Evolutionary conservation across 2,888 invertebrate genomes (phyloP).

Genomic region (Ormyrus thymus): DNA sequence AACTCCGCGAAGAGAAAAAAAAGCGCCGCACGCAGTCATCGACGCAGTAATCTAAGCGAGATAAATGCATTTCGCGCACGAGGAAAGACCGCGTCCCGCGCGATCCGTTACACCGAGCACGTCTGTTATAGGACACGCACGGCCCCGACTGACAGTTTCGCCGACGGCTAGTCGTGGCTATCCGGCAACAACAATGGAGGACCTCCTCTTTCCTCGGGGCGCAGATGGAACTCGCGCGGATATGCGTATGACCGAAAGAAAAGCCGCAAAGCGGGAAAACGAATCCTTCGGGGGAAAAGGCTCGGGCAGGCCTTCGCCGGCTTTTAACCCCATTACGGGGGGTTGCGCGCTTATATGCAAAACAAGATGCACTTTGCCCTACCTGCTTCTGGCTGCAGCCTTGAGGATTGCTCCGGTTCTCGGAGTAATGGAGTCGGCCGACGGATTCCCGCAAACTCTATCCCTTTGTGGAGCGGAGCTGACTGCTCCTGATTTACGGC

Average conservation of each 20-base stretch:
- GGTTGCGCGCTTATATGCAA: too few relatives aligned
- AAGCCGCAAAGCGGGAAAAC: background rate
- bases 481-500: conserved; percentile 68
- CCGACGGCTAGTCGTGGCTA: conserved; percentile 5
- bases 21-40: background rate
- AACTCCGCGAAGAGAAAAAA: background rate
- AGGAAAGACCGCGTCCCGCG: background rate
- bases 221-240: background rate
- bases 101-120: conserved; percentile 38
- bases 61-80: conserved; percentile 34
- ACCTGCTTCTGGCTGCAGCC: conserved; percentile 61
- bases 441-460: background rate
- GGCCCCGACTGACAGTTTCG: background rate
- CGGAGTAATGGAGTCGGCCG: conserved; percentile 28
- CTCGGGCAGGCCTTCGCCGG: background rate
- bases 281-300: background rate
- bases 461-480: conserved; percentile 24
- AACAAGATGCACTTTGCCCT: conserved; percentile 43
- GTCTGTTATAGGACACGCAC: background rate
- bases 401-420: conserved; percentile 54
- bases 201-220: background rate
- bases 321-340: too few relatives aligned
- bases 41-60: conserved; percentile 17
- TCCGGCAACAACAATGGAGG: background rate
- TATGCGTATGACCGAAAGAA: background rate